Evolutionary conservation across 2,113 vertebrate genomes (phyloP).

Genomic region (Pluvialis apricaria): DNA sequence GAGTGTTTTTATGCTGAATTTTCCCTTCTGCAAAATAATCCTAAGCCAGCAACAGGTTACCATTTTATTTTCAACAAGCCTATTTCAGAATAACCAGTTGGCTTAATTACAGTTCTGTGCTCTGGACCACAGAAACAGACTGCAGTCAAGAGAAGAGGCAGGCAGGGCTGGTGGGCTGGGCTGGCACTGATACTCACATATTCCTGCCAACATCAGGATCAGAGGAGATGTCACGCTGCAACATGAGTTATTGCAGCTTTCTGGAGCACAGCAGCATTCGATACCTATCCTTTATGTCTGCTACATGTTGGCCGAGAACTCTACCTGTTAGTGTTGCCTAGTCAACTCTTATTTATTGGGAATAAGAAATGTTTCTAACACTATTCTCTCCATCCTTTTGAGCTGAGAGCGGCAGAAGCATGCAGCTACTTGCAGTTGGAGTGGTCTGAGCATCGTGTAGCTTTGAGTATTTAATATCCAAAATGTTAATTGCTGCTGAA

Average conservation of each 20-base stretch:
- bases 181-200: background rate
- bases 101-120: constrained; percentile 46
- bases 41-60: constrained; percentile 16
- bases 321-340: background rate
- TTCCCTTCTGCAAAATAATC: constrained; percentile 8
- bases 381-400: background rate
- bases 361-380: background rate
- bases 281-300: background rate
- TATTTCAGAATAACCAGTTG: constrained; percentile 38
- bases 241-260: background rate
- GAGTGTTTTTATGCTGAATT: background rate
- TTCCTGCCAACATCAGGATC: background rate
- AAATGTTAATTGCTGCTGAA: background rate
- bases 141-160: constrained; percentile 11
- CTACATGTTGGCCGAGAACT: background rate
- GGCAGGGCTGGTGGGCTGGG: background rate
- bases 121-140: constrained; percentile 7
- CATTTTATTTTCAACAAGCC: constrained; percentile 8
- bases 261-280: background rate
- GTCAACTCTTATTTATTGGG: background rate
- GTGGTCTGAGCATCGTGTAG: background rate
- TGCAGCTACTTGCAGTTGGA: background rate
- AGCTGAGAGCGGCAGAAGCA: background rate
- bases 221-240: background rate
- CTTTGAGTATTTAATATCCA: constrained; percentile 3